Evolutionary conservation across 2,113 vertebrate species (phyloP), one percentile per base, ranked within the genome.

Genomic region (Genyomyrus donnyi): DNA sequence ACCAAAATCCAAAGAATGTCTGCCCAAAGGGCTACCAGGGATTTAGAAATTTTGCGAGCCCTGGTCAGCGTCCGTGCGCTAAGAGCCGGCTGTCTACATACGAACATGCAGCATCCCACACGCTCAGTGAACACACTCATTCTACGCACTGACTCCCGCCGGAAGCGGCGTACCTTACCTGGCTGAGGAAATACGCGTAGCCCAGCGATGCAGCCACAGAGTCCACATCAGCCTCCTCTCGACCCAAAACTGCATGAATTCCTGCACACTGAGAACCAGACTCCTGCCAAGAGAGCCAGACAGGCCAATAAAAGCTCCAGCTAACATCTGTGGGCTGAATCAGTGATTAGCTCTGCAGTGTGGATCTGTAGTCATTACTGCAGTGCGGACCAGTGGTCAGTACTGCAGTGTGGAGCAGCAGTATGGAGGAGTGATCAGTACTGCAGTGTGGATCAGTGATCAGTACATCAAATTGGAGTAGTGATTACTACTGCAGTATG

Each of bases 151-250:
- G 83, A 45, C 83, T 11, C 3, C 49, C 48, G 19, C 13, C 3
- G 3, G 5, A 45, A 84, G 39, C 35, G 8, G 17, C 42, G 48
- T 21, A 31, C 21, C 46, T 31, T 74, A 98, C 97, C 97, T 97
- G 98, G 90, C 96, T 97, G 88, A 98, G 95, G 93, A 97, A 97
- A 77, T 98, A 97, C 15, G 98, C 97, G 52, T 98, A 96, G 15
- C 96, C 94, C 92, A 99, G 93, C 42, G 97, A 94, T 92, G 98
- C 97, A 91, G 98, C 97, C 87, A 98, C 95, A 17, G 97, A 97
- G 93, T 98, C 97, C 93, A 98, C 94, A 93, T 98, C 97, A 93
- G 96, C 96, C 1, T 95, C 95, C 74, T 97, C 97, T 92, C 96
- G 96, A 45, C 97, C 97, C 92, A 99, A 95, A 88, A 98, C 97